Percentiles rank a stretch among this genome's conserved stretches.
phyloP scores from a whole-genome alignment of 1,140 invertebrate genomes.

The Plodia interpunctella region DNA sequence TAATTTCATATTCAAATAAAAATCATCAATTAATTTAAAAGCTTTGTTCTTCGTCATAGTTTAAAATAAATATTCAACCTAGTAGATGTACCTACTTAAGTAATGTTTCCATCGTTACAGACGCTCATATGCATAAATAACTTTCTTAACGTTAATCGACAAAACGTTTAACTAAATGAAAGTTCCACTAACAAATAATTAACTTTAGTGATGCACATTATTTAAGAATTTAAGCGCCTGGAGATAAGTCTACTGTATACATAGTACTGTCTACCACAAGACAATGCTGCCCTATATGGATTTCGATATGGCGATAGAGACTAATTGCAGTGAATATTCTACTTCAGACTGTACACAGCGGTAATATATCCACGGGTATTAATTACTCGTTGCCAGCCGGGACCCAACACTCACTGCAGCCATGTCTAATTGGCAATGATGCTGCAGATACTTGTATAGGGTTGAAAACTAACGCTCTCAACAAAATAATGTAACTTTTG shows the following conservation, averaged over 20 bases:
- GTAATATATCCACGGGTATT: constrained; percentile 5
- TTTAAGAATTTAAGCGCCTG: constrained; percentile 5
- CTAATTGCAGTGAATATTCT: neutral
- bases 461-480: neutral
- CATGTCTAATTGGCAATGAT: neutral
- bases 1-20: too few species aligned
- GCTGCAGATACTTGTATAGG: neutral
- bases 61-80: too few species aligned
- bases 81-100: too few species aligned
- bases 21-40: too few species aligned
- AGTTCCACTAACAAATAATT: neutral
- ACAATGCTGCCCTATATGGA: too few species aligned
- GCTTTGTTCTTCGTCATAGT: too few species aligned
- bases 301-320: too few species aligned
- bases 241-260: neutral
- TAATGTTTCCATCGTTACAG: neutral
- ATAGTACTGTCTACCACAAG: too few species aligned
- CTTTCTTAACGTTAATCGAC: neutral
- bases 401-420: neutral
- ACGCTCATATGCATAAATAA: neutral
- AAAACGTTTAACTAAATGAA: constrained; percentile 4
- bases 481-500: too few species aligned
- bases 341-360: neutral
- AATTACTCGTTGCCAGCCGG: neutral
- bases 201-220: neutral